Conservation (phyloP, 2,113 vertebrate species). For the Pardalotus punctatus region DNA sequence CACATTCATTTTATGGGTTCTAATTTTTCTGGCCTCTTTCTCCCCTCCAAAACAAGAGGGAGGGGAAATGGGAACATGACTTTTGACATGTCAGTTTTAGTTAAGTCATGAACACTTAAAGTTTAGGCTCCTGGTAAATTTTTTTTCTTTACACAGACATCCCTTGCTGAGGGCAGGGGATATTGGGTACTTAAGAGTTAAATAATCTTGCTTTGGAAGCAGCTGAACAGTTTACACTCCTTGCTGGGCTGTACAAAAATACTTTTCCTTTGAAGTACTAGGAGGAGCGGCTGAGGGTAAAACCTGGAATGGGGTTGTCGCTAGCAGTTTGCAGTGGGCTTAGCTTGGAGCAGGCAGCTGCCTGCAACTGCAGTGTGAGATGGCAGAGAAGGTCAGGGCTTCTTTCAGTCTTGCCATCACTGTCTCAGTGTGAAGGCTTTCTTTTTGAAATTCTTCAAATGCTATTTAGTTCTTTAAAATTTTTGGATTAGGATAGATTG, state of each 20-base stretch:
- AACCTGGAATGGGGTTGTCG: slow-evolving; percentile 67
- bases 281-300: slow-evolving; percentile 70
- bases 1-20: not conserved
- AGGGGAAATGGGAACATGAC: not conserved
- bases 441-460: not conserved
- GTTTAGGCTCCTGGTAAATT: not conserved
- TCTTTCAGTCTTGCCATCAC: not conserved
- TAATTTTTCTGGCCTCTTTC: not conserved
- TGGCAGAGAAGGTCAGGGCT: not conserved
- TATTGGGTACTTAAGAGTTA: slow-evolving; percentile 64
- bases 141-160: not conserved
- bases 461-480: not conserved
- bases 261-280: slow-evolving; percentile 79
- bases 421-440: not conserved
- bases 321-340: not conserved
- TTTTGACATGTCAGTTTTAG: not conserved
- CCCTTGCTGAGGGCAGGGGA: not conserved
- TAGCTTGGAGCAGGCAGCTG: not conserved
- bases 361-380: not conserved
- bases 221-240: slow-evolving; percentile 80
- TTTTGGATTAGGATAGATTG: not conserved
- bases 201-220: slow-evolving; percentile 71
- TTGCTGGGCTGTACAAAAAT: slow-evolving; percentile 81
- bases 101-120: not conserved
- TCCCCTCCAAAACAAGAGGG: not conserved